Evolutionary conservation across 2,113 vertebrate species (phyloP).

Genomic region (Labrus mixtus): DNA sequence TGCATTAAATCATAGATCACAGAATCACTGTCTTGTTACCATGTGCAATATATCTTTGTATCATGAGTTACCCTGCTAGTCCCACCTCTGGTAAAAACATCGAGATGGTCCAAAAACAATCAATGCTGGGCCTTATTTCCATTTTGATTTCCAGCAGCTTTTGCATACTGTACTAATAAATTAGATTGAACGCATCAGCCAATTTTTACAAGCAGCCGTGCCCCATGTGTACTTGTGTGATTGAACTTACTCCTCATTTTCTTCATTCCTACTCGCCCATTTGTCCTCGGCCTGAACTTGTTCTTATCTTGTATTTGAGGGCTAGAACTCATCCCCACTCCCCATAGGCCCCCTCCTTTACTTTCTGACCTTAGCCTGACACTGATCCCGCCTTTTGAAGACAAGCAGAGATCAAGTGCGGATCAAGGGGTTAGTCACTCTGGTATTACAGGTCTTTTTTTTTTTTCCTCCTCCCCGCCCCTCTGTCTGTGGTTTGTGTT

Average conservation of each 20-base stretch:
- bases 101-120: too few relatives aligned
- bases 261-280: conserved; percentile 18
- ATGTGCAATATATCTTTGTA: too few relatives aligned
- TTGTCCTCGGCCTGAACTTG: conserved; percentile 63
- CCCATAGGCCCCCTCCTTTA: conserved; percentile 39
- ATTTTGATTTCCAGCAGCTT: conserved; percentile 13
- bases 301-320: conserved; percentile 45
- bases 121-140: too few relatives aligned
- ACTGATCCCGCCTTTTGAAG: conserved; percentile 70
- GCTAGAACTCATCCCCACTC: conserved; percentile 48
- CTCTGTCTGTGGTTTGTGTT: conserved; percentile 34
- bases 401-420: conserved; percentile 65
- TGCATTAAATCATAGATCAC: too few relatives aligned
- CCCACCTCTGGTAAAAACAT: too few relatives aligned
- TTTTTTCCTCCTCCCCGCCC: not conserved
- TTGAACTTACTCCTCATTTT: not conserved
- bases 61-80: too few relatives aligned
- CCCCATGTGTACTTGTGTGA: not conserved
- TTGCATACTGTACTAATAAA: not conserved
- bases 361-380: conserved; percentile 69
- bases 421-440: conserved; percentile 60
- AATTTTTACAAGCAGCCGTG: not conserved
- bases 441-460: conserved; percentile 21
- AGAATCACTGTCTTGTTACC: too few relatives aligned
- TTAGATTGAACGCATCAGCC: not conserved